Conservation (phyloP, 2,888 invertebrate genomes). For the Leucophenga maculata region DNA sequence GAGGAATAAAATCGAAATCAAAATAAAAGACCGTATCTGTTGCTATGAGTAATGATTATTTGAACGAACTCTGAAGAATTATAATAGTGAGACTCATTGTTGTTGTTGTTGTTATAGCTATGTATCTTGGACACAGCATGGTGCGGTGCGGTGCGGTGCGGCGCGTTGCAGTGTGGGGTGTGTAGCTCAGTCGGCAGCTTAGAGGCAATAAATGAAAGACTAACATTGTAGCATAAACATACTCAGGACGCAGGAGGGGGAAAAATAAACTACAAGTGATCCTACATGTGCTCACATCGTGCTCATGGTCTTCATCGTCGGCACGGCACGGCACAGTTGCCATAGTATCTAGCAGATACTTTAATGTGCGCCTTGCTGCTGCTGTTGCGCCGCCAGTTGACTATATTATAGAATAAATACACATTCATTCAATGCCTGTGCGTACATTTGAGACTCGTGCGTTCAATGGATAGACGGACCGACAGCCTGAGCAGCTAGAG, state of each 20-base stretch:
- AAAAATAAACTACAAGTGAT: constrained; percentile 12
- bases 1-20: neutral
- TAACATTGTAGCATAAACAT: neutral
- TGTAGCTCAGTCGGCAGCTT: constrained; percentile 1
- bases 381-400: neutral
- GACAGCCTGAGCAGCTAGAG: no score
- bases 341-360: constrained; percentile 6
- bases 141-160: neutral
- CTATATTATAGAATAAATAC: neutral
- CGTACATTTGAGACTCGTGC: constrained; percentile 8
- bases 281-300: constrained; percentile 7
- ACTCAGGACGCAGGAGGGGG: neutral
- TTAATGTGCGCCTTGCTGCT: constrained; percentile 17
- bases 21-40: constrained; percentile 34
- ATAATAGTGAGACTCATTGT: constrained; percentile 10
- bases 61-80: constrained; percentile 22
- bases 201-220: constrained; percentile 14
- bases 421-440: constrained; percentile 9
- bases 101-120: neutral
- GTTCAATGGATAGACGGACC: neutral
- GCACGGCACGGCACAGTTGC: neutral
- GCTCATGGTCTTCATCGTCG: neutral
- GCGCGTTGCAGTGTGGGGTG: constrained; percentile 12
- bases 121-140: neutral
- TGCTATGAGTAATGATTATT: constrained; percentile 49